Evolutionary conservation across 1,140 invertebrate species (phyloP), one percentile per base, ranked within the genome.

Genomic region (Drosophila kikkawai): DNA sequence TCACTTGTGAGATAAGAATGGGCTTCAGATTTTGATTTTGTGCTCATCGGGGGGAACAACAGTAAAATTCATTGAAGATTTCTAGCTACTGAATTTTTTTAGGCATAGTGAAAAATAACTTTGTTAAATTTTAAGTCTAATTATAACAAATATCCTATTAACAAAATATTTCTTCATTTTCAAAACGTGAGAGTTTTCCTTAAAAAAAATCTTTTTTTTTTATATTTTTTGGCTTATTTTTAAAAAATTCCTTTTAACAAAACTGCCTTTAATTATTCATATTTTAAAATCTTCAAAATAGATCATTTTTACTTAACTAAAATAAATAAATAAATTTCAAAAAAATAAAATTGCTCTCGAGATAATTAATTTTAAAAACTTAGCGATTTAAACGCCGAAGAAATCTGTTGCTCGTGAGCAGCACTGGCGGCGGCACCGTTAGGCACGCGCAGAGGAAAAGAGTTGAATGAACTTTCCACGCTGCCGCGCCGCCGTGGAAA

Each of bases 401-500:
- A 42, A 74, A 64, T 34, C 47, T 44, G 19, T 32, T 32, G 8
- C 22, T 41, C 8, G 8, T 50, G 32, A 19, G 41, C 61, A 77
- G 7, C 75, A 42, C 73, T 75, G 60, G 36, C 39, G 32, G 42
- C 57, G 29, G 32, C 41, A 65, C 79, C 75, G 82, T 86, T 79
- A 70, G 63, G 63, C 75, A 79, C 66, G 80, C 83, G 76, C 66
- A 78, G 41, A 51, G 51, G 39, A 47, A 60, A 80, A 78, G 84
- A 88, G 84, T 87, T 87, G 84, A 87, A 87, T 90, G 84, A 87
- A 87, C 84, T 78, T 69, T 79, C 17, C 66, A 56, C 45, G 65
- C 42, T 67, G 84, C 32, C 63, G 83, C 83, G 83, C 80, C 71
- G 65, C 61, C 84, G 74, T 81, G 77, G 32, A 66, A 81, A 85